Base-by-base conservation (phyloP, 2,113 vertebrate species). In the Oncorhynchus gorbuscha region DNA sequence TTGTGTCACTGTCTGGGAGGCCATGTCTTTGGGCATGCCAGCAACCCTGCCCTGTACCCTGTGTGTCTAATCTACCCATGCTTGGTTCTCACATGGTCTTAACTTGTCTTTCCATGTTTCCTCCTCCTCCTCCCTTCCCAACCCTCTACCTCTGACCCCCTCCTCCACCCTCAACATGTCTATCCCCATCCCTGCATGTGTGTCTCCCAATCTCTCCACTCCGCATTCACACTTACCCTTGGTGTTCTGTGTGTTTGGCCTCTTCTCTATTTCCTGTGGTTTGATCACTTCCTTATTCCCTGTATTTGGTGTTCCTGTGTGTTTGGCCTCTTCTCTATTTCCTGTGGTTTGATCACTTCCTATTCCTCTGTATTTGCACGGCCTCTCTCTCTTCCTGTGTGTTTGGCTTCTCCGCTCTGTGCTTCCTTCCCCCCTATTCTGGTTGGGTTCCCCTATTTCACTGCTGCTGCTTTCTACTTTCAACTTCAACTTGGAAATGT, bases 91-190 rank as follows among this genome's bases (percentile, higher is more conserved):
- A 48, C 72, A 83, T 68, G 76, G 67, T 83, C 64, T 80, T 74
- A 72, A 79, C 77, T 73, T 81, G 72, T 83, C 76, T 75, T 67
- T 76, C 70, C 79, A 48, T 78, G 14, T 74, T 13, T 24, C 45
- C 59, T 74, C 28, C 30, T 55, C 70, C 30, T 32, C 35, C 35
- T 65, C 24, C 58, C 5, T 62, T 26, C 71, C 32, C 28, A 11
- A 77, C 69, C 11, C 24, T 69, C 30, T 32, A 61, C 13, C 24
- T 71, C 22, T 67, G 24, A 66, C 32, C 5, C 32, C 5, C 32
- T 24, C 30, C 62, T 24, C 32, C n/a, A 20, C 45, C 39, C 26
- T 14, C 30, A 59, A 24, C n/a, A 72, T n/a, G 16, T 61, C 24
- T 48, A 59, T 32, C 51, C 55, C 28, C n/a, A 32, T 11, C 39